Base-by-base conservation (phyloP, 2,888 invertebrate genomes). In the Tetropium fuscum region DNA sequence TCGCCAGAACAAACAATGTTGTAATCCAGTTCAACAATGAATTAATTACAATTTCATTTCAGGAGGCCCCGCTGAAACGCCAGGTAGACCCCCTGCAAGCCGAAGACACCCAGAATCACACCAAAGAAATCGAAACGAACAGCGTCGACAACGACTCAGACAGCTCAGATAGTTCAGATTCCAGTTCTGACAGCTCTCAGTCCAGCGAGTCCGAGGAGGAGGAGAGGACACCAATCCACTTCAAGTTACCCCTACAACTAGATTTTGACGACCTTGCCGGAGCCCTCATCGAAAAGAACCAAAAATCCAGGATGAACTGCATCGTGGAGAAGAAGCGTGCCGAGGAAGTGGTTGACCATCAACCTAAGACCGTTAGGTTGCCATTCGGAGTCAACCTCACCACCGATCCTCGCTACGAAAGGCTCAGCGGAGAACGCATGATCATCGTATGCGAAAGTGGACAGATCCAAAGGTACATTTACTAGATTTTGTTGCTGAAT, bases 401-500 rank as follows among this genome's bases (percentile, higher is more conserved):
- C 61, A 90, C 91, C 20, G 90, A 91, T 78, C 90, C 91, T 3
- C 85, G 89, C 71, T 87, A 87, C 76, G 88, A 90, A 68, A 87
- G 87, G 70, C 83, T 91, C 64, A 93, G 91, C 58, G 94, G 94
- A 6, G 95, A 95, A 81, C 88, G 93, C 58, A 91, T 95, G 83
- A 90, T 92, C 22, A 94, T 95, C 78, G 89, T 93, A 78, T 95
- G 95, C 78, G 93, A 94, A 78, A 93, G 92, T 72, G 94, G 93
- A 60, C 88, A 89, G 68, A 84, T 86, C 34, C 89, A 90, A 76
- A 84, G 84, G 84, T 86, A 77, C 7, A 22, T 6, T 22, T 6
- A 22, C 4, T 22, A 22, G 25, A 7, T 22, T 22, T 22, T 22
- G 25, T 22, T 22, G 4, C 7, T 22, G 25, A 6, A 22, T 22